Evolutionary conservation across 2,797 vertebrate species (phyloP).

Genomic region (Oreonectes daqikongensis): DNA sequence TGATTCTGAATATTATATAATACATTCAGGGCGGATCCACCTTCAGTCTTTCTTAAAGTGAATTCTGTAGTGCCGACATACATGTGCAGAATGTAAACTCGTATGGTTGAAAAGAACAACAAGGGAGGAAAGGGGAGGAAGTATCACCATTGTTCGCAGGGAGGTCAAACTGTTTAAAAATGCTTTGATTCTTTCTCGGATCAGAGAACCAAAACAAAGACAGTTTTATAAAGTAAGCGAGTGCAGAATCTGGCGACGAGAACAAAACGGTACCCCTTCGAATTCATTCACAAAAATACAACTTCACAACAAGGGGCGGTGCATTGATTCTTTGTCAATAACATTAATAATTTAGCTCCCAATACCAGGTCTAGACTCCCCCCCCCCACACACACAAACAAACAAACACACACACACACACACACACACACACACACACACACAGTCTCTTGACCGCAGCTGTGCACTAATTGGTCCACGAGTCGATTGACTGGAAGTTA

Average conservation of each 20-base stretch:
- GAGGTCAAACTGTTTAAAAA: slow-evolving; percentile 20
- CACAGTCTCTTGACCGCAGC: not conserved
- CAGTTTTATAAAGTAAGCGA: slow-evolving; percentile 17
- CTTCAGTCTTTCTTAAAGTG: slow-evolving; percentile 14
- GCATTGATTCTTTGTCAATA: slow-evolving; percentile 6
- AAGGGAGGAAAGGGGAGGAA: not conserved
- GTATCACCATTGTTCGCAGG: slow-evolving; percentile 9
- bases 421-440: not conserved
- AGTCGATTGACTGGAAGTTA: slow-evolving; percentile 2
- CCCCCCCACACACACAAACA: not conserved
- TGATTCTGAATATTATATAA: slow-evolving; percentile 29
- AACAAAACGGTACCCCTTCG: not conserved
- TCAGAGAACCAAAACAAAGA: slow-evolving; percentile 22
- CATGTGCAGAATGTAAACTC: slow-evolving; percentile 9
- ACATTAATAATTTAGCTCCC: slow-evolving; percentile 23
- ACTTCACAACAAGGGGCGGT: not conserved
- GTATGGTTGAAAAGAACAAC: not conserved
- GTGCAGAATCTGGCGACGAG: not conserved
- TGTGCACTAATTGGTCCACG: slow-evolving; percentile 6
- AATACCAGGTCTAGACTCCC: not conserved
- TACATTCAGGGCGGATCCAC: slow-evolving; percentile 8
- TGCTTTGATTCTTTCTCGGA: slow-evolving; percentile 25
- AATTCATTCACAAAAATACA: slow-evolving; percentile 9
- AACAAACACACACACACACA: too few relatives aligned
- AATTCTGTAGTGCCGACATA: slow-evolving; percentile 26